Percentiles rank a stretch among this genome's conserved stretches.
Evolutionary conservation across 2,797 vertebrate genomes (phyloP).

Genomic region (Cottoperca gobio): DNA sequence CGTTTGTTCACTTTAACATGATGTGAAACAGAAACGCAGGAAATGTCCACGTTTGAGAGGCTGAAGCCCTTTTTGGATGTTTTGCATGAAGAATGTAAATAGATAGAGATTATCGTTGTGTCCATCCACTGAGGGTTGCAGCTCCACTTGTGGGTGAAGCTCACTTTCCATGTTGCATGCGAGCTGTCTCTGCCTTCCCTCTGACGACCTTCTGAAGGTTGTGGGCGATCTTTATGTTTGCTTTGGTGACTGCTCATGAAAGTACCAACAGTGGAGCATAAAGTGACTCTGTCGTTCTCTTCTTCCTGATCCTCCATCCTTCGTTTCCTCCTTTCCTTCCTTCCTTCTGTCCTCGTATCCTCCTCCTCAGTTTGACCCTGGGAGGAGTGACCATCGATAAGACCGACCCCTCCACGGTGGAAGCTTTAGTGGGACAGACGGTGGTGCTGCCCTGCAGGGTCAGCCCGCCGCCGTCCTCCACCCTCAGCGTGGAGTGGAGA

Average conservation of each 20-base stretch:
- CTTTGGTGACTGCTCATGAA: constrained; percentile 66
- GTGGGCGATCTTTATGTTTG: constrained; percentile 81
- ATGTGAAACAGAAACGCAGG: no score
- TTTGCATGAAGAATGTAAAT: no score
- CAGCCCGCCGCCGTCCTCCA: constrained; percentile 84
- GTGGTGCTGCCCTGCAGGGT: constrained; percentile 89
- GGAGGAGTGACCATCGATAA: constrained; percentile 84
- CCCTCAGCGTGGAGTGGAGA: constrained; percentile 89
- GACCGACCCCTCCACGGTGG: constrained; percentile 84
- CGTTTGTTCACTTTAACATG: no score
- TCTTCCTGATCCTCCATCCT: neutral
- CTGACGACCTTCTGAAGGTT: constrained; percentile 22
- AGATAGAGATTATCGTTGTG: no score
- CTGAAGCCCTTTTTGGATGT: no score
- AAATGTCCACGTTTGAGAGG: no score
- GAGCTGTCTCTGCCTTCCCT: constrained; percentile 27
- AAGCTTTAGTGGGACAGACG: constrained; percentile 86
- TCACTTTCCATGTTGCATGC: constrained; percentile 28
- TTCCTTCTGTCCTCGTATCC: constrained; percentile 19
- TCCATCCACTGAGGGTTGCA: no score
- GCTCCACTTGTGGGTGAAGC: constrained; percentile 1
- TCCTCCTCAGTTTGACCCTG: constrained; percentile 78
- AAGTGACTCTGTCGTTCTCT: constrained; percentile 68
- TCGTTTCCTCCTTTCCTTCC: neutral
- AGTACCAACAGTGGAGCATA: constrained; percentile 79